Base-by-base conservation (phyloP, 2,113 vertebrate genomes). In the Trochalopteron elliotii region DNA sequence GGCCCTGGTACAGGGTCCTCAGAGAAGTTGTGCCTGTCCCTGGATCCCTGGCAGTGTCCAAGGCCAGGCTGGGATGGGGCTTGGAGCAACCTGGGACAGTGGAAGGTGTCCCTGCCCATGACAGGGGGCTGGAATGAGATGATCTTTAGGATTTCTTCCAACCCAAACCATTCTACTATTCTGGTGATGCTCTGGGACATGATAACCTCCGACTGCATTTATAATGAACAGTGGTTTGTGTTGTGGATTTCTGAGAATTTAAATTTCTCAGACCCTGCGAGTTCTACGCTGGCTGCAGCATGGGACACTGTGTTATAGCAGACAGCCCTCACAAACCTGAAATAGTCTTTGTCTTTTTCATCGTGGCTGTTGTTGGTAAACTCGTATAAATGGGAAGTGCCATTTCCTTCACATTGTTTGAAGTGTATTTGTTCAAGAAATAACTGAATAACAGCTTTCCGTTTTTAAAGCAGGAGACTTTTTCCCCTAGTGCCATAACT, bases 351-450 rank as follows among this genome's bases (percentile, higher is more conserved):
- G 94, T 84, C 74, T 53, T 93, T 95, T 94, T 90, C 59, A 33
- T 90, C 12, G 0, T 57, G 86, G 7, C 25, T 95, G 87, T 89
- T 95, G 92, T 96, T 94, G 92, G 92, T 91, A 94, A 97, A 94
- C 86, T 94, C 72, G 12, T 91, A 84, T 89, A 94, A 97, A 95
- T 97, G 97, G 97, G 95, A 97, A 97, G 95, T 87, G 87, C 81
- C 89, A 20, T 94, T 97, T 97, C 96, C 96, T 95, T 93, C 45
- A 8, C 87, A 94, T 96, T 95, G 94, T 96, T 96, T 96, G 89
- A 94, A 95, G 86, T 93, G 88, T 87, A 61, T 96, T 96, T 96
- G 79, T 90, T 95, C 90, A 96, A 97, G 88, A 94, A 96, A 92
- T 85, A 94, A 93, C 87, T 87, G 84, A 91, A 56, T 82, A 78